These are phyloP conservation scores for Fregata magnificens DNA, from an alignment of 2,113 vertebrate species.

Conservation along the genomic window DNA sequence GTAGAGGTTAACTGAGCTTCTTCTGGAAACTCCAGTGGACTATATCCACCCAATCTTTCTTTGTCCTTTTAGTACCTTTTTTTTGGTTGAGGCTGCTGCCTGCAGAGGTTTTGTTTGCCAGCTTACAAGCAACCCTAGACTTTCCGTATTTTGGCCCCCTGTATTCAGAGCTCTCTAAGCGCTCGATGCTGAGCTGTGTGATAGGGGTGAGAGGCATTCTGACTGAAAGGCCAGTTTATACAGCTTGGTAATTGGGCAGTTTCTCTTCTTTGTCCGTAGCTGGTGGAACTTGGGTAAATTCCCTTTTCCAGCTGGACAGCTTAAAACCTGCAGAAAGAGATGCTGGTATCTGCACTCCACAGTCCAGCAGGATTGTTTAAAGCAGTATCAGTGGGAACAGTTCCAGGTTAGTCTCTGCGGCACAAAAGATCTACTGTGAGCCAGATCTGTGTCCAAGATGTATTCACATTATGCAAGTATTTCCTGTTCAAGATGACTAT, in stretches of 20 bases:
- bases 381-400: background rate
- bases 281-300: background rate
- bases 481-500: constrained; percentile 26
- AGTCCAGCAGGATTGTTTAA: background rate
- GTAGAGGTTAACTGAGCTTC: background rate
- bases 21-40: background rate
- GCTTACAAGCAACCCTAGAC: background rate
- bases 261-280: background rate
- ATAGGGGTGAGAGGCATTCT: background rate
- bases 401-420: background rate
- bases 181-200: background rate
- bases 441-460: constrained; percentile 27
- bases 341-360: background rate
- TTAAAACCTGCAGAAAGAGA: background rate
- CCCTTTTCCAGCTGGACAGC: background rate
- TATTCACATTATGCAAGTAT: constrained; percentile 35
- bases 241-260: fast-evolving
- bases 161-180: background rate
- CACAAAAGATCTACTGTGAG: constrained; percentile 38
- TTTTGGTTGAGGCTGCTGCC: background rate
- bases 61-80: background rate
- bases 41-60: background rate
- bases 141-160: background rate
- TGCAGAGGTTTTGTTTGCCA: background rate
- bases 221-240: background rate